Evolutionary conservation across 2,113 vertebrate genomes (phyloP).

Genomic region (Fukomys damarensis): DNA sequence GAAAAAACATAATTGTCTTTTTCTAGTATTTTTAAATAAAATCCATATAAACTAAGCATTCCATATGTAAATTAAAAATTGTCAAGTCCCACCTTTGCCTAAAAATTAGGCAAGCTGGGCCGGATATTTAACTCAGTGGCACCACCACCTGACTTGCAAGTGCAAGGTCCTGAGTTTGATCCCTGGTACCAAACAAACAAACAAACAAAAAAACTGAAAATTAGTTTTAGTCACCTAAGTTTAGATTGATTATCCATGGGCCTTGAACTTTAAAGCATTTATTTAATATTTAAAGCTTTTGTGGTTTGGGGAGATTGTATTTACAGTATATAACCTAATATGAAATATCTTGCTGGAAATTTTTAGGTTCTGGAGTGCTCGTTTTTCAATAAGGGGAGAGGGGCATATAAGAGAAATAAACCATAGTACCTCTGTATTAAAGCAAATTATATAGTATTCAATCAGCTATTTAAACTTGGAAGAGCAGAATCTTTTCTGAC

Average conservation of each 20-base stretch:
- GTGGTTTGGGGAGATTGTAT: not conserved
- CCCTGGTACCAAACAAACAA: too few species aligned
- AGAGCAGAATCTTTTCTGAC: constrained; percentile 26
- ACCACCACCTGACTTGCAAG: too few species aligned
- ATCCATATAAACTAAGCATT: not conserved
- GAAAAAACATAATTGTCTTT: not conserved
- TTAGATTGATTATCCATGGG: not conserved
- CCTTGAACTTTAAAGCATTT: not conserved
- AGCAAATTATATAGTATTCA: not conserved
- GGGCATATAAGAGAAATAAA: constrained; percentile 5
- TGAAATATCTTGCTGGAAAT: constrained; percentile 1
- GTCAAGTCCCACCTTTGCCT: not conserved
- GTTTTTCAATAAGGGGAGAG: not conserved
- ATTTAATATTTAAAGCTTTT: constrained; percentile 32
- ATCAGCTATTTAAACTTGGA: not conserved
- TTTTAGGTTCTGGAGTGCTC: not conserved
- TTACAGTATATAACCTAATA: constrained; percentile 12
- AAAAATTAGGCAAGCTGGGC: not conserved
- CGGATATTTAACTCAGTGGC: too few species aligned
- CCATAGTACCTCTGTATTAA: not conserved
- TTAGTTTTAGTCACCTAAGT: not conserved
- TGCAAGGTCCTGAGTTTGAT: too few species aligned
- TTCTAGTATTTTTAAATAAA: not conserved
- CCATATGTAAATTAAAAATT: constrained; percentile 1
- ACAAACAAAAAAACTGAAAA: too few species aligned